Base-by-base conservation (phyloP, 2,113 vertebrate species). In the Pagrus major region DNA sequence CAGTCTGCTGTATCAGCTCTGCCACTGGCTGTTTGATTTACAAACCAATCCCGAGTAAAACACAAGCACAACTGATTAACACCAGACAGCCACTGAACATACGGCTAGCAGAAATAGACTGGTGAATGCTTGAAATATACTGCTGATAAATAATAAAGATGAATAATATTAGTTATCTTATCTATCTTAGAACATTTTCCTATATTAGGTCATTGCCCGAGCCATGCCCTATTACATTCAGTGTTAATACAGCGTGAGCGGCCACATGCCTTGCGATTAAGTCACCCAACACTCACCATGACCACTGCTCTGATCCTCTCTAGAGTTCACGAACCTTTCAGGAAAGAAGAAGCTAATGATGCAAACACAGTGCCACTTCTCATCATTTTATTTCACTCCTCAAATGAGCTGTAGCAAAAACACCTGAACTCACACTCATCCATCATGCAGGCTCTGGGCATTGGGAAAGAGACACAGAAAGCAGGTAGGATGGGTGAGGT, bases 281-380 rank as follows among this genome's bases (percentile, higher is more conserved):
- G 39, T 49, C 56, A 59, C 35, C 56, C 37, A 15, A 8, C 65
- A 29, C 21, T 74, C 31, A 49, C 37, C 73, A 42, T 16, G 67
- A 55, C 41, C 4, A 9, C 64, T 21, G 42, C 6, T 52, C 55
- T 55, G 37, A 74, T 59, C 69, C 41, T 47, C 31, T 61, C 25
- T 16, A 18, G 37, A 56, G 15, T 56, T 71, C 44, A 61, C 61
- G 76, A 68, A 64, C 64, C 33, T 54, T 76, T 58, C 23, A 77
- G 60, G 60, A 54, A 61, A 56, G 27, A 76, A 33, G 75, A 80
- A 47, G 21, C 35, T 25, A 11, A 20, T 76, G 69, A 81, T 72
- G 77, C 47, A 78, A 72, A 88, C 31, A n/a, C 21, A 1, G 31
- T 69, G 54, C 47, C 37, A 52, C 47, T 59, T 86, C 72, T 87